Conservation (phyloP, 2,888 invertebrate species). For the Drosophila paracracens region DNA sequence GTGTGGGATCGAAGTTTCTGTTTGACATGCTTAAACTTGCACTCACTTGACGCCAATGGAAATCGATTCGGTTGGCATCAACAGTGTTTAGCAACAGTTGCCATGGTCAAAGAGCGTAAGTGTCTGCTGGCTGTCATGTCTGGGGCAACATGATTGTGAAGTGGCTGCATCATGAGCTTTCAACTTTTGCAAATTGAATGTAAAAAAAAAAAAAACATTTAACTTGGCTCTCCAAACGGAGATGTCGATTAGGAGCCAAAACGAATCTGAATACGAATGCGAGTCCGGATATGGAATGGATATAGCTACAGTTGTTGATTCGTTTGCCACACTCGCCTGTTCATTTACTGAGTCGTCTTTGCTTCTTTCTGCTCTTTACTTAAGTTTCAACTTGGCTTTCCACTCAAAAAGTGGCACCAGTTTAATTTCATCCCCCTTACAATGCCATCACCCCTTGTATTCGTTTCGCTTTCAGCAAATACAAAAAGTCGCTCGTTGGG, state of each 20-base stretch:
- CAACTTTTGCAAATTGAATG: constrained; percentile 74
- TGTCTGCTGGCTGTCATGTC: constrained; percentile 36
- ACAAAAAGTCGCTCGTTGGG: constrained; percentile 45
- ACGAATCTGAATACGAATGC: neutral
- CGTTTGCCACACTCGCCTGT: constrained; percentile 1
- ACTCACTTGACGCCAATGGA: constrained; percentile 23
- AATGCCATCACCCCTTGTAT: neutral
- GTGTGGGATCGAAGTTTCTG: constrained; percentile 23
- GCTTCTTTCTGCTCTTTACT: constrained; percentile 31
- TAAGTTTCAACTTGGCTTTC: constrained; percentile 48
- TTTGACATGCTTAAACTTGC: constrained; percentile 55
- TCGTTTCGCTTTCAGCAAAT: neutral
- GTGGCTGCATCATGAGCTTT: constrained; percentile 67
- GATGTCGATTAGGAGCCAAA: constrained; percentile 14
- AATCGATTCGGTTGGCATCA: neutral
- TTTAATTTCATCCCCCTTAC: constrained; percentile 1
- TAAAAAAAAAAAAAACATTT: constrained; percentile 50
- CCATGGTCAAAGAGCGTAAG: constrained; percentile 7
- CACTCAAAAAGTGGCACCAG: constrained; percentile 13
- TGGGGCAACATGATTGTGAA: constrained; percentile 61
- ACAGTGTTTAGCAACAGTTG: neutral
- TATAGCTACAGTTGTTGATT: constrained; percentile 1
- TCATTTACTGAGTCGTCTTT: neutral
- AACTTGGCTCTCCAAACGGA: constrained; percentile 32
- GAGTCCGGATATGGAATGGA: neutral